phyloP scores from a whole-genome alignment of 2,113 vertebrate species.

The Phasianus colchicus region DNA sequence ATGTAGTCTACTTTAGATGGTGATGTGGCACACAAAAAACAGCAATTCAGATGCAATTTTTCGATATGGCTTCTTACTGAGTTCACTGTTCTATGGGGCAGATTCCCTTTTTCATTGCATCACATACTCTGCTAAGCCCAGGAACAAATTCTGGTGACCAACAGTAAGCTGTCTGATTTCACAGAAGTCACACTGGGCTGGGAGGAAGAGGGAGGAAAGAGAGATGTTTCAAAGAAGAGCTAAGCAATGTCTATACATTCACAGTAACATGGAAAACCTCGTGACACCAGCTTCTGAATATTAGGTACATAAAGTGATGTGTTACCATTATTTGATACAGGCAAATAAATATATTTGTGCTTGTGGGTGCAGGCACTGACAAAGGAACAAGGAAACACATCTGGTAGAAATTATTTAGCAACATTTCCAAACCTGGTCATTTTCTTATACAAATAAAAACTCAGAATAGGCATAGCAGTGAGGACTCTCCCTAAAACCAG shows the following conservation, averaged over 20 bases:
- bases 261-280: fast-evolving
- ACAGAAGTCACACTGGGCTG: fast-evolving
- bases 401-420: conserved; percentile 37
- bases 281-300: fast-evolving
- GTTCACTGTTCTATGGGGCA: background rate
- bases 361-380: background rate
- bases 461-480: fast-evolving
- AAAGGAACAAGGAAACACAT: conserved; percentile 4
- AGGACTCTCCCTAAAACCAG: background rate
- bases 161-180: background rate
- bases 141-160: background rate
- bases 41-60: background rate
- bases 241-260: background rate
- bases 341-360: background rate
- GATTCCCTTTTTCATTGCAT: background rate
- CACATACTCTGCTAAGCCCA: background rate
- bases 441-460: background rate
- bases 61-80: background rate
- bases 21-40: fast-evolving
- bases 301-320: fast-evolving
- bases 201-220: background rate
- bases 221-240: background rate
- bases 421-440: conserved; percentile 67
- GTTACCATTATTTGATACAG: fast-evolving
- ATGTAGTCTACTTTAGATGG: background rate